Conservation (phyloP, 2,113 vertebrate species). For the Ariopsis seemanni region DNA sequence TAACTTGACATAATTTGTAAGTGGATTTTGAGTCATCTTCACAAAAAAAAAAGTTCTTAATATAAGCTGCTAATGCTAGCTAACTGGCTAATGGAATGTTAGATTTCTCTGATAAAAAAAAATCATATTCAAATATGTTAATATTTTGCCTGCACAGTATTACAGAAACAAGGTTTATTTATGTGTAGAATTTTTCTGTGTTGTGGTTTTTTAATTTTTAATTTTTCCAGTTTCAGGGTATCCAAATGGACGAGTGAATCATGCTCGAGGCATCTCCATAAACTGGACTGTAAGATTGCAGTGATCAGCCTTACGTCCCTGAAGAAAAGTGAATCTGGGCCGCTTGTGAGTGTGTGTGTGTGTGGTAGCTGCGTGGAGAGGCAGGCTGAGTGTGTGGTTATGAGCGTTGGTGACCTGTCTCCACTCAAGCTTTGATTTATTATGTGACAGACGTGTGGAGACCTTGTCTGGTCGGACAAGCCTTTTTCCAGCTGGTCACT, state of each 20-base stretch:
- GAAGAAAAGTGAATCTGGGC: conserved; percentile 15
- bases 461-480: conserved; percentile 45
- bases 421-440: conserved; percentile 54
- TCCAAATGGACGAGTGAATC: neutral
- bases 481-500: conserved; percentile 56
- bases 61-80: neutral
- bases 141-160: neutral
- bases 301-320: neutral
- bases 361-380: conserved; percentile 41
- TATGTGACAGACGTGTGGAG: conserved; percentile 52
- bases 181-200: neutral
- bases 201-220: neutral
- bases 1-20: neutral
- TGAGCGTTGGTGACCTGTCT: conserved; percentile 52
- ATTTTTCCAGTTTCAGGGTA: neutral
- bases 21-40: neutral
- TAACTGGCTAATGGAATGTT: neutral
- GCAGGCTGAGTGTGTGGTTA: conserved; percentile 45
- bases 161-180: neutral
- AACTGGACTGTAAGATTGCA: conserved; percentile 2
- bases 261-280: neutral
- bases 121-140: neutral
- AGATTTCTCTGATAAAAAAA: neutral
- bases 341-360: conserved; percentile 29
- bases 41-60: neutral